A percentile compares a stretch with the other conserved stretches of the same genome.
Evolutionary conservation across 2,797 vertebrate species (phyloP).

Genomic region (Sebastes paucispinis): DNA sequence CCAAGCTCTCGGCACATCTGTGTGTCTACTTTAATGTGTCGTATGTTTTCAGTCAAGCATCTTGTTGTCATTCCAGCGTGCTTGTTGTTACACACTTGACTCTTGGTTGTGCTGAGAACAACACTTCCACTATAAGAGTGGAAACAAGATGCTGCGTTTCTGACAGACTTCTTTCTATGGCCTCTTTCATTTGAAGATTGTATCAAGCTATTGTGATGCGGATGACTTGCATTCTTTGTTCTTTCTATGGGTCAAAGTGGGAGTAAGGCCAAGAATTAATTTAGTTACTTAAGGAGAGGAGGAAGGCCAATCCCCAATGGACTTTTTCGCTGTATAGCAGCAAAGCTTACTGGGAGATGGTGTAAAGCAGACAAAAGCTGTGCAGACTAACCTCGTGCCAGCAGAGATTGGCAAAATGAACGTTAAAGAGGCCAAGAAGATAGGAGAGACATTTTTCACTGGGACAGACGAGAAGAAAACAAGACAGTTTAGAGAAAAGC

Average conservation of each 20-base stretch:
- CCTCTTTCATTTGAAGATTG: constrained; percentile 33
- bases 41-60: not conserved
- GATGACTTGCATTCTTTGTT: constrained; percentile 55
- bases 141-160: constrained; percentile 10
- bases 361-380: not conserved
- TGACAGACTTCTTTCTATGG: constrained; percentile 6
- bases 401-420: not conserved
- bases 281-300: constrained; percentile 13
- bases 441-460: not conserved
- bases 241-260: constrained; percentile 36
- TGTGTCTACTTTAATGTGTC: not conserved
- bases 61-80: not conserved
- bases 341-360: not conserved
- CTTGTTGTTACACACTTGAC: constrained; percentile 5
- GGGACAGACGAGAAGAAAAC: not conserved
- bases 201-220: constrained; percentile 43
- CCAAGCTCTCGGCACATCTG: not conserved
- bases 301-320: not conserved
- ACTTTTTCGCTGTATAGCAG: not conserved
- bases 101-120: constrained; percentile 14
- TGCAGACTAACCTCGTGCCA: not conserved
- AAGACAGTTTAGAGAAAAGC: not conserved
- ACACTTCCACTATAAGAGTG: constrained; percentile 15
- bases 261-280: constrained; percentile 49
- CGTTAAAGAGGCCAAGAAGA: not conserved